Evolutionary conservation across 2,888 invertebrate species (phyloP).

Genomic region (Tromatobia lineatoria): DNA sequence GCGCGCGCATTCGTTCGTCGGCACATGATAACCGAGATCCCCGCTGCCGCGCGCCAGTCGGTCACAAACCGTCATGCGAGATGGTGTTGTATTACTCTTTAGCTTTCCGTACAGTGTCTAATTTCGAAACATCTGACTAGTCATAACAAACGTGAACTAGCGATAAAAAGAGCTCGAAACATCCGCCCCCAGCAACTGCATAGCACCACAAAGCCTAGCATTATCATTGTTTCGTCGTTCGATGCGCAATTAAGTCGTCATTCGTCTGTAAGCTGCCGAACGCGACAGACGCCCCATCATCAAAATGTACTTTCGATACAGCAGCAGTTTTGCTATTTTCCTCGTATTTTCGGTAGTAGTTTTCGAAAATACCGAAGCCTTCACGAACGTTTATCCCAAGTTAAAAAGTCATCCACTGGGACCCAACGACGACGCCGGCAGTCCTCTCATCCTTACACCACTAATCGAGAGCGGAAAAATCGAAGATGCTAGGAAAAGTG

Average conservation of each 20-base stretch:
- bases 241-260: conserved; percentile 42
- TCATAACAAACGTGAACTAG: background rate
- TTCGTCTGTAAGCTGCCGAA: background rate
- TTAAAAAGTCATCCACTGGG: conserved; percentile 73
- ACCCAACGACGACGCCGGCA: conserved; percentile 85
- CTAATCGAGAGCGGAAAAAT: conserved; percentile 90
- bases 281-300: background rate
- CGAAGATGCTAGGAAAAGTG: conserved; percentile 88
- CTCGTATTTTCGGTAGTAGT: conserved; percentile 17
- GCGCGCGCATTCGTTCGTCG: background rate
- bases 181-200: background rate
- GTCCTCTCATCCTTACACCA: conserved; percentile 92
- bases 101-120: background rate
- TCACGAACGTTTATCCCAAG: conserved; percentile 78
- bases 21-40: background rate
- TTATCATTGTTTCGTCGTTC: background rate
- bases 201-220: background rate
- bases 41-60: conserved; percentile 14
- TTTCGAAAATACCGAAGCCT: conserved; percentile 48
- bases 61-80: conserved; percentile 10
- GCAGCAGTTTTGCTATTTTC: conserved; percentile 16
- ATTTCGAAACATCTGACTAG: background rate
- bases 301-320: background rate
- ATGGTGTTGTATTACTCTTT: background rate
- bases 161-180: background rate